These are phyloP conservation scores for Ophion ellenae DNA, from an alignment of 2,888 invertebrate species.

Conservation along the genomic window DNA sequence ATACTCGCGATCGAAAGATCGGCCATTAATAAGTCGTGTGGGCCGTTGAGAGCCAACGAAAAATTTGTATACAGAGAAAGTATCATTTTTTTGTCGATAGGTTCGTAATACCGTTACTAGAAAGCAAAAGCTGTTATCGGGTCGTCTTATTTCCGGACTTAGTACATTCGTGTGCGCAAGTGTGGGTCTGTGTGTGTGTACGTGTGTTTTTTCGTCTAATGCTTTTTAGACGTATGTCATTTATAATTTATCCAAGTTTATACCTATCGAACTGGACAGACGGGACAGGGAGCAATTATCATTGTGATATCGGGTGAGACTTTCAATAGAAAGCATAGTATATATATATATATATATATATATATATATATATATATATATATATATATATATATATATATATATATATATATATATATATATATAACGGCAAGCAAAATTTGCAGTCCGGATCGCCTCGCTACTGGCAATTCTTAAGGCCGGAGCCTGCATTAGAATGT, in stretches of 20 bases:
- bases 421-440: conserved; percentile 10
- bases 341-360: neutral
- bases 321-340: conserved; percentile 60
- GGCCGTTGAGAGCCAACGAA: conserved; percentile 31
- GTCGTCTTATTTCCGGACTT: conserved; percentile 42
- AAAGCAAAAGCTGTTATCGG: conserved; percentile 57
- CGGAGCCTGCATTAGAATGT: too few relatives aligned
- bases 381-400: neutral
- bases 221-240: conserved; percentile 14
- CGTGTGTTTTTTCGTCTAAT: neutral
- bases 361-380: neutral
- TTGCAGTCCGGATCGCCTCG: neutral
- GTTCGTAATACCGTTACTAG: conserved; percentile 42
- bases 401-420: neutral
- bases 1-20: conserved; percentile 44
- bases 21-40: conserved; percentile 38
- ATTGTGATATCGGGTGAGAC: conserved; percentile 53
- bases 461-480: too few relatives aligned
- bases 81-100: conserved; percentile 24
- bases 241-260: conserved; percentile 11
- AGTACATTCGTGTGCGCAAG: neutral
- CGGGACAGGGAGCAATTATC: conserved; percentile 60
- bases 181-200: neutral
- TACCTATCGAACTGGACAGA: conserved; percentile 33
- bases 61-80: conserved; percentile 51